Percentiles rank a stretch among this genome's conserved stretches.
These are phyloP conservation scores for Arrhamphus sclerolepis DNA, from an alignment of 2,797 vertebrate species.

Conservation along the genomic window DNA sequence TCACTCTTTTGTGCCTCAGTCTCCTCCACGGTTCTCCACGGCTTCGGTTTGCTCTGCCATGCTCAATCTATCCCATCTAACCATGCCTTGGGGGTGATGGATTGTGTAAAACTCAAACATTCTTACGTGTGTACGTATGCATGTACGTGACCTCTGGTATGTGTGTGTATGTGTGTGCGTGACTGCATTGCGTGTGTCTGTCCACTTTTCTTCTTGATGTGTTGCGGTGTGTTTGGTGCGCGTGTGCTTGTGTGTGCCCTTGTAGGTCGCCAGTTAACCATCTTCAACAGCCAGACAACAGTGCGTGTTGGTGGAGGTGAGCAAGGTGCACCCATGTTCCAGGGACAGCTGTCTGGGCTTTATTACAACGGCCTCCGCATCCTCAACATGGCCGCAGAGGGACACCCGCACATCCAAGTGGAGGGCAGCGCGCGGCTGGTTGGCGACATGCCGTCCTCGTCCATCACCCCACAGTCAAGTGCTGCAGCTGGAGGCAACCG, in stretches of 20 bases:
- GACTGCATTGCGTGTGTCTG: constrained; percentile 59
- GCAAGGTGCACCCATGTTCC: constrained; percentile 89
- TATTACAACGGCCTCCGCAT: constrained; percentile 99
- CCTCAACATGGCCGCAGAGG: constrained; percentile 99
- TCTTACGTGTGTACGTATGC: constrained; percentile 68
- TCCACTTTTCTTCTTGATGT: constrained; percentile 87
- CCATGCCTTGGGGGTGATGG: constrained; percentile 70
- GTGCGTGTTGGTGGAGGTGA: constrained; percentile 96
- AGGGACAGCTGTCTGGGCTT: constrained; percentile 97
- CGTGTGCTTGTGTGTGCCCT: constrained; percentile 25
- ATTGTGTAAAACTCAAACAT: constrained; percentile 75
- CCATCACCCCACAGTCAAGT: constrained; percentile 96
- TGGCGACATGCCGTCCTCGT: constrained; percentile 98
- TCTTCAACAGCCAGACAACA: constrained; percentile 99
- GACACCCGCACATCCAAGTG: constrained; percentile 94
- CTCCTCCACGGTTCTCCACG: constrained; percentile 68
- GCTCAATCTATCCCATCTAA: constrained; percentile 75
- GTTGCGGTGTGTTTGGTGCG: constrained; percentile 33
- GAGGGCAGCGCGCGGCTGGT: constrained; percentile 97
- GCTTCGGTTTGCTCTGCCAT: constrained; percentile 75
- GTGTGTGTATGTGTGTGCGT: constrained; percentile 44
- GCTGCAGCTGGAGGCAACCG: constrained; percentile 96
- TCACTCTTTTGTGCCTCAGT: constrained; percentile 54
- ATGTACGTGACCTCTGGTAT: constrained; percentile 62
- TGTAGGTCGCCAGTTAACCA: constrained; percentile 98